Evolutionary conservation across 2,113 vertebrate genomes (phyloP), one percentile per base, ranked within the genome.

Genomic region (Amia ocellicauda): DNA sequence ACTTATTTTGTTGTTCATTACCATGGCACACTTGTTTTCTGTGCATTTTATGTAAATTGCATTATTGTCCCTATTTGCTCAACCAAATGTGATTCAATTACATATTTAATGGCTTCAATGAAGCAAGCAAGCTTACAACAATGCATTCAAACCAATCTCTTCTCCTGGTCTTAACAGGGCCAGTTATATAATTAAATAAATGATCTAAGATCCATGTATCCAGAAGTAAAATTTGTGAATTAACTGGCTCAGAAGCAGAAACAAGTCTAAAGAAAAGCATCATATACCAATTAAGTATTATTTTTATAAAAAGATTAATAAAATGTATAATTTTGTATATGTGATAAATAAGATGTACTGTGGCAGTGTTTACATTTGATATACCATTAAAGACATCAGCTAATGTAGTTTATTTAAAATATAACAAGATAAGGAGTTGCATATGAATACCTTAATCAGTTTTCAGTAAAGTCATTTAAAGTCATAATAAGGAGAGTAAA

Each of bases 11-110:
- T 67, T 43, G 51, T 51, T 61, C 49, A 29, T 61, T 43, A 62
- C 58, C 50, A 50, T 62, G 42, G 59, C 27, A 24, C 51, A 51
- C 20, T 60, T 61, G 58, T 67, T 62, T 62, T 49, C 41, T 19
- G 50, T 62, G 27, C 31, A 56, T 68, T 68, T 68, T 68, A 62
- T 56, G 52, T 47, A 62, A 62, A 68, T 68, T 62, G 66, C 49
- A 60, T 68, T 62, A 62, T 54, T 56, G 53, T 55, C 58, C 66
- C 60, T 54, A 60, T 57, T 67, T 68, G 50, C 59, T 62, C 24
- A 23, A 68, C 58, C 66, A 62, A 55, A 55, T 19, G 8, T 68
- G 66, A 62, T 68, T 68, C 41, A 68, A 55, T 68, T 60, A 51
- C 52, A 62, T 62, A 68, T 61, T 53, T 62, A 62, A 68, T 68